phyloP scores from a whole-genome alignment of 2,797 vertebrate genomes.

The Mormyrops attenuatus region DNA sequence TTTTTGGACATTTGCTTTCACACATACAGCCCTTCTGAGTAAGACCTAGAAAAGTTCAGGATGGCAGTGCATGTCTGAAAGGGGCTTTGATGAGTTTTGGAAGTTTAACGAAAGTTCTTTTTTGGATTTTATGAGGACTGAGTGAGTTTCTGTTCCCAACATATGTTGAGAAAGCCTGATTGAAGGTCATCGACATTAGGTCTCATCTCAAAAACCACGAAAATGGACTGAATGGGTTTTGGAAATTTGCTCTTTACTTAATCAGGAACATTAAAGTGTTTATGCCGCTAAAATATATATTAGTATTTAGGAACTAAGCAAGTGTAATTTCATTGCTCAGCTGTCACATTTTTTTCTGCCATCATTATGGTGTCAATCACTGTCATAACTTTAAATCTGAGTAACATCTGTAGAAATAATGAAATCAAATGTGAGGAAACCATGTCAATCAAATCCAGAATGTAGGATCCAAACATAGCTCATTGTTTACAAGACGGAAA shows the following conservation, averaged over 20 bases:
- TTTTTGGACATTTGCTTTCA: neutral
- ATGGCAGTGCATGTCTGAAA: neutral
- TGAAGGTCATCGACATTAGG: neutral
- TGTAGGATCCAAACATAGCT: neutral
- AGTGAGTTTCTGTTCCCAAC: neutral
- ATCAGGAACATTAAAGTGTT: neutral
- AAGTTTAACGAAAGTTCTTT: neutral
- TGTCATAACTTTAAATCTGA: neutral
- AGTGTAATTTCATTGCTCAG: neutral
- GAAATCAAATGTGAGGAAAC: neutral
- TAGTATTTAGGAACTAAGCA: neutral
- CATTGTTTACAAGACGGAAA: conserved; percentile 32
- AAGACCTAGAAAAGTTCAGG: neutral
- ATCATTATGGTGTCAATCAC: conserved; percentile 5
- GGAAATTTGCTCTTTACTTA: neutral
- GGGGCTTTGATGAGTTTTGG: neutral
- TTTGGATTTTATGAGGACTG: neutral
- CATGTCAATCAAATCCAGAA: neutral
- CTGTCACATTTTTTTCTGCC: neutral
- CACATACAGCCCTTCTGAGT: neutral
- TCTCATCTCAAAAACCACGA: neutral
- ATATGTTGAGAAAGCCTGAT: neutral
- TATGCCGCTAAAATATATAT: neutral
- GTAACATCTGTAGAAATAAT: neutral
- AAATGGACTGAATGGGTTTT: neutral